Evolutionary conservation across 2,113 vertebrate species (phyloP).

Genomic region (Spea bombifrons): DNA sequence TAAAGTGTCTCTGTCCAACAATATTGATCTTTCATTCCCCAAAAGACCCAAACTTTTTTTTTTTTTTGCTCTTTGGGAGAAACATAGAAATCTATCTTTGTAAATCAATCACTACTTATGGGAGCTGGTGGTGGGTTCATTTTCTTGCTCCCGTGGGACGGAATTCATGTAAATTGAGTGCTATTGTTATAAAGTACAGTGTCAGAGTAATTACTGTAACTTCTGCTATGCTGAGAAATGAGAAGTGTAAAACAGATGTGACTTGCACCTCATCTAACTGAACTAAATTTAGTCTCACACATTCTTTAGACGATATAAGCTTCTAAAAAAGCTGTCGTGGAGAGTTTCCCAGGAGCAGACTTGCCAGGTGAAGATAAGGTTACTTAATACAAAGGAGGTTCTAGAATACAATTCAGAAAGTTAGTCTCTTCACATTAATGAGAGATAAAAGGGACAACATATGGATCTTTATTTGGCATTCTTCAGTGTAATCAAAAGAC

Average conservation of each 20-base stretch:
- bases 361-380: background rate
- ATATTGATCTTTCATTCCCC: slow-evolving; percentile 25
- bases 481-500: too few species aligned
- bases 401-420: too few species aligned
- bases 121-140: slow-evolving; percentile 29
- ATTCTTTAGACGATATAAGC: background rate
- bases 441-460: too few species aligned
- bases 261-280: slow-evolving; percentile 2
- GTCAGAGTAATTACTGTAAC: slow-evolving; percentile 43
- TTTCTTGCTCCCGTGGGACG: slow-evolving; percentile 28
- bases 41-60: slow-evolving; percentile 28
- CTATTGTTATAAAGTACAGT: slow-evolving; percentile 41
- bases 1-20: slow-evolving; percentile 29
- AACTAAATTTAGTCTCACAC: slow-evolving; percentile 18
- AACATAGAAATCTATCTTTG: slow-evolving; percentile 44
- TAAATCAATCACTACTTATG: slow-evolving; percentile 44
- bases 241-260: slow-evolving; percentile 24
- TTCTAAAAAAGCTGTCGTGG: background rate
- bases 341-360: background rate
- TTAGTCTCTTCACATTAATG: too few species aligned
- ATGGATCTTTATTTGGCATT: too few species aligned
- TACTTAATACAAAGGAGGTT: background rate
- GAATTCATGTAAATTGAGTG: slow-evolving; percentile 45
- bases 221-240: slow-evolving; percentile 7
- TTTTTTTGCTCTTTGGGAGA: slow-evolving; percentile 20